Percentiles rank a stretch among this genome's conserved stretches.
phyloP scores from a whole-genome alignment of 2,113 vertebrate genomes.

The Ondatra zibethicus region DNA sequence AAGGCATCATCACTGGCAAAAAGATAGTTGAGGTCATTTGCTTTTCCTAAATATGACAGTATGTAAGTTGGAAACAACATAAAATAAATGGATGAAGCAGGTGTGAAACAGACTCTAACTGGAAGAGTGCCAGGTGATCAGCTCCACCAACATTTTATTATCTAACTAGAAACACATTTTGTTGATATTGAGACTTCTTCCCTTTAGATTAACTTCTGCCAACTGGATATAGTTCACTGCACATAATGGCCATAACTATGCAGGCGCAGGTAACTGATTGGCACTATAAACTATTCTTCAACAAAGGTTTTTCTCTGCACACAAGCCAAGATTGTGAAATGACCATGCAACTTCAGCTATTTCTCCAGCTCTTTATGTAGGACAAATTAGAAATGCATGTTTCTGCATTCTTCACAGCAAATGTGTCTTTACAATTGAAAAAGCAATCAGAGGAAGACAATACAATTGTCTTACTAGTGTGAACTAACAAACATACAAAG shows the following conservation, averaged over 20 bases:
- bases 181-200: constrained; percentile 83
- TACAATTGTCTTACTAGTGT: neutral
- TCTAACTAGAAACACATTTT: constrained; percentile 87
- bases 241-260: constrained; percentile 54
- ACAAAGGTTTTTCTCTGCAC: neutral
- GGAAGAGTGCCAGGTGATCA: constrained; percentile 81
- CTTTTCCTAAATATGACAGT: constrained; percentile 76
- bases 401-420: neutral
- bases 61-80: constrained; percentile 73
- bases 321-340: neutral
- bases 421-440: constrained; percentile 8
- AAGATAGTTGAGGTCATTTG: constrained; percentile 75
- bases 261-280: constrained; percentile 69
- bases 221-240: constrained; percentile 73
- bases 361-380: neutral
- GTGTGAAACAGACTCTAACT: constrained; percentile 76
- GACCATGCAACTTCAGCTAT: neutral
- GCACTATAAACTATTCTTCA: constrained; percentile 32
- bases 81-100: constrained; percentile 83
- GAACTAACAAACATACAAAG: neutral
- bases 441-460: constrained; percentile 50
- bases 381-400: constrained; percentile 33
- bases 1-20: constrained; percentile 73
- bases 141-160: constrained; percentile 82
- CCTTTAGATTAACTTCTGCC: constrained; percentile 84